These are phyloP conservation scores for Chionomys nivalis DNA, from an alignment of 2,113 vertebrate genomes.

Conservation along the genomic window DNA sequence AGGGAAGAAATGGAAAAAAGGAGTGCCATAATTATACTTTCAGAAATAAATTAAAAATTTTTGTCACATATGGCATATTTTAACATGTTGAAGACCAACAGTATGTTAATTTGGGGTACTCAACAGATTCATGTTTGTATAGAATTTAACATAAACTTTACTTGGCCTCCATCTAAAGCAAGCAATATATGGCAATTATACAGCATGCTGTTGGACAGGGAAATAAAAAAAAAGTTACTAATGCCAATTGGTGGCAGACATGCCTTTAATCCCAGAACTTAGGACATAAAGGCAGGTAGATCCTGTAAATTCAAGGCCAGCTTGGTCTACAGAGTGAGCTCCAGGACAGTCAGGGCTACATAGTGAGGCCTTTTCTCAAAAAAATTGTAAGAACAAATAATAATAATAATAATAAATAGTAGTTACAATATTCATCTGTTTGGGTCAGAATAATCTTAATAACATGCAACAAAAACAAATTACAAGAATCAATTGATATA, in stretches of 20 bases:
- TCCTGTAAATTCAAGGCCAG: not conserved
- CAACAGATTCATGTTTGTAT: not conserved
- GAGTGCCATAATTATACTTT: not conserved
- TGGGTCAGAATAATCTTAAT: constrained; percentile 20
- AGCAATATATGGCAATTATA: not conserved
- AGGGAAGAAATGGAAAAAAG: not conserved
- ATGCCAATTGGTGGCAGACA: not conserved
- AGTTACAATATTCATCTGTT: constrained; percentile 14
- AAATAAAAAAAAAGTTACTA: not conserved
- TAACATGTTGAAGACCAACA: not conserved
- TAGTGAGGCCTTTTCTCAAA: not conserved
- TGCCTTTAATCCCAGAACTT: not conserved
- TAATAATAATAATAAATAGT: not conserved
- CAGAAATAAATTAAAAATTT: not conserved
- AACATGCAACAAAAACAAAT: constrained; percentile 41
- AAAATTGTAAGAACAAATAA: not conserved
- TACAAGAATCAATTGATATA: not conserved
- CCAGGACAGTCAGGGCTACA: not conserved
- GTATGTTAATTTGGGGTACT: not conserved
- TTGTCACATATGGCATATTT: not conserved
- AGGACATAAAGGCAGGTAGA: not conserved
- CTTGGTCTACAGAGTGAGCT: not conserved
- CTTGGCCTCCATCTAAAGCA: not conserved
- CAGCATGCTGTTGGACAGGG: not conserved
- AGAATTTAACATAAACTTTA: constrained; percentile 40